Conservation (phyloP, 2,797 vertebrate genomes). For the Carapus acus region DNA sequence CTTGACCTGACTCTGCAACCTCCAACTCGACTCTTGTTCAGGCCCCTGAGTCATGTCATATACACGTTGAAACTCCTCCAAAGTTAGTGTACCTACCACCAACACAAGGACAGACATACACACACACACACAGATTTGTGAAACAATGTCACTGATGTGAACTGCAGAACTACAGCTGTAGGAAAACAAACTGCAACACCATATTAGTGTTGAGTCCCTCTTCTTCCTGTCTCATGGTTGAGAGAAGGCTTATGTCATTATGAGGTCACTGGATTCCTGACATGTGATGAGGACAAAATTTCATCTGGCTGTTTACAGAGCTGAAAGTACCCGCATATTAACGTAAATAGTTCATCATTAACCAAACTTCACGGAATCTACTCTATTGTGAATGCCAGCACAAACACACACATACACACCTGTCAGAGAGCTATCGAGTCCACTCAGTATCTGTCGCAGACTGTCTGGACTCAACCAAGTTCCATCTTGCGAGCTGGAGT, state of each 20-base stretch:
- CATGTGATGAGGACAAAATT: too few relatives aligned
- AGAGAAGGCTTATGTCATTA: too few relatives aligned
- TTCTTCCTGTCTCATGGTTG: too few relatives aligned
- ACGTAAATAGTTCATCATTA: too few relatives aligned
- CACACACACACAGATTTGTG: slow-evolving; percentile 1
- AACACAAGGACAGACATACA: slow-evolving; percentile 10
- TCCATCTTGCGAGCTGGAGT: slow-evolving; percentile 85
- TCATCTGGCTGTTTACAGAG: too few relatives aligned
- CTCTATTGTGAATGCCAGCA: too few relatives aligned
- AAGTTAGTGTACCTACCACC: slow-evolving; percentile 77
- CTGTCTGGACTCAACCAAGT: slow-evolving; percentile 89
- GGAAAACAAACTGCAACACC: too few relatives aligned
- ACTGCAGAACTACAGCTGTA: too few relatives aligned
- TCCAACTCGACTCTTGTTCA: slow-evolving; percentile 69
- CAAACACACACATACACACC: slow-evolving; percentile 61
- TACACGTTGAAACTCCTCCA: slow-evolving; percentile 84
- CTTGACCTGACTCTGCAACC: slow-evolving; percentile 68
- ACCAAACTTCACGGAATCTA: too few relatives aligned
- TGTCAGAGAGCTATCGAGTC: slow-evolving; percentile 80
- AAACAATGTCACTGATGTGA: neutral
- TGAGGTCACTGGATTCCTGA: too few relatives aligned
- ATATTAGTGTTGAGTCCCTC: too few relatives aligned
- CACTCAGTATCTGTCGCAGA: slow-evolving; percentile 84
- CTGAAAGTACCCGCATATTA: too few relatives aligned
- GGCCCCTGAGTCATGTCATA: slow-evolving; percentile 81